A percentile compares a stretch with the other conserved stretches of the same genome.
Evolutionary conservation across 2,113 vertebrate species (phyloP).

Genomic region (Brachypodius melanocephalos): DNA sequence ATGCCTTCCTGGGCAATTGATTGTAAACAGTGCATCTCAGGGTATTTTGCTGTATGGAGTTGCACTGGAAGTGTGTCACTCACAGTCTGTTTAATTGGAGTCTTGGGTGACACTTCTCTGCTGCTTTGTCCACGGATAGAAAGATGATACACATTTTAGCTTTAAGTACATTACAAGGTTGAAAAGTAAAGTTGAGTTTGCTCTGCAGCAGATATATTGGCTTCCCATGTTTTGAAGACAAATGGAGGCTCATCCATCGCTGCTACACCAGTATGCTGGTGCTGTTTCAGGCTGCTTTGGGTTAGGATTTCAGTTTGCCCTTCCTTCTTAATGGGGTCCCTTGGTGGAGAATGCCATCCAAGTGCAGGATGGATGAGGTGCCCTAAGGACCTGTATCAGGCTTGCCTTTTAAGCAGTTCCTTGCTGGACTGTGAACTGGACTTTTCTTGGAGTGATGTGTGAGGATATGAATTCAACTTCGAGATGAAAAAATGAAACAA

Average conservation of each 20-base stretch:
- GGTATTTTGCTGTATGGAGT: neutral
- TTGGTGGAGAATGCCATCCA: conserved; percentile 66
- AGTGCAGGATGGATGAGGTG: conserved; percentile 67
- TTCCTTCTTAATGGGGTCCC: conserved; percentile 77
- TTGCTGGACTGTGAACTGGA: conserved; percentile 30
- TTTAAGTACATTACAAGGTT: conserved; percentile 42
- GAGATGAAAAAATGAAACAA: neutral
- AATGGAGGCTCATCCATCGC: conserved; percentile 59
- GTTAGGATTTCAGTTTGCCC: conserved; percentile 61
- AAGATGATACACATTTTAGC: neutral
- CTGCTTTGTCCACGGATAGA: neutral
- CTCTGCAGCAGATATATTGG: conserved; percentile 51
- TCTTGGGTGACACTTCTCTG: neutral
- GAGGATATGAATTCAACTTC: conserved; percentile 21
- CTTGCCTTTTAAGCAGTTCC: conserved; percentile 37
- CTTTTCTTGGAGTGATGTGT: neutral
- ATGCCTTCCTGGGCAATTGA: neutral
- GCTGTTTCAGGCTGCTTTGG: conserved; percentile 42
- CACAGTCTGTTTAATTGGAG: conserved; percentile 38
- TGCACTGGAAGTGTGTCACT: neutral
- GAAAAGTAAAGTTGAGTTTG: conserved; percentile 49
- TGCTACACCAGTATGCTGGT: neutral
- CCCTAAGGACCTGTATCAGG: conserved; percentile 37
- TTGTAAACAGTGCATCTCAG: neutral
- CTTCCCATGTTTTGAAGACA: conserved; percentile 57